Base-by-base conservation (phyloP, 1,140 invertebrate genomes). In the Aporrectodea caliginosa region DNA sequence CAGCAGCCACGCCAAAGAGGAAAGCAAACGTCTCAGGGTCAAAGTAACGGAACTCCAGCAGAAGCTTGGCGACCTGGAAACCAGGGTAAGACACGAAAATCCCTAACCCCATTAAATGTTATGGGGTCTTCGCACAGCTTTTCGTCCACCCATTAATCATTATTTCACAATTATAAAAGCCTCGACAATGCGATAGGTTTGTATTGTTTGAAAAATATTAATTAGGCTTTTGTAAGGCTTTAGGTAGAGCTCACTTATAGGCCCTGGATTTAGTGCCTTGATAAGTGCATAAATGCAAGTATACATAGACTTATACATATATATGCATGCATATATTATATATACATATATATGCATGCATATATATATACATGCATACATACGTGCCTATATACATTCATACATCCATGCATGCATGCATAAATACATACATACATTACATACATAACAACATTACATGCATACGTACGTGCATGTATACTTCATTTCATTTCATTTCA, bases 31-130 rank as follows among this genome's bases (percentile, higher is more conserved):
- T 77, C 81, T 90, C 1, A 84, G 85, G 32, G 85, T 84, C 73
- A 85, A 88, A 80, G 82, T 89, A 68, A 83, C 84, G 22, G 90
- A 90, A 79, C 73, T 88, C 35, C 84, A 88, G 35, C 83, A 83
- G 73, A 86, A 88, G 82, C 82, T 90, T 58, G 86, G 87, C 29
- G 89, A 90, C 78, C 82, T 90, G 69, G 89, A 90, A 82, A 86
- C 86, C 30, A 87, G 88, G 78, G 89, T 90, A 84, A 85, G 86
- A n/a, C n/a, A n/a, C n/a, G n/a, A n/a, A n/a, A n/a, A n/a, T n/a
- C n/a, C n/a, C n/a, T n/a, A n/a, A n/a, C n/a, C n/a, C n/a, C n/a
- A n/a, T n/a, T n/a, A n/a, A n/a, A n/a, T n/a, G n/a, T n/a, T n/a
- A n/a, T n/a, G n/a, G n/a, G n/a, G n/a, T n/a, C n/a, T n/a, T n/a